These are phyloP conservation scores for Phorcus lineatus DNA, from an alignment of 2,888 invertebrate genomes.

Conservation along the genomic window DNA sequence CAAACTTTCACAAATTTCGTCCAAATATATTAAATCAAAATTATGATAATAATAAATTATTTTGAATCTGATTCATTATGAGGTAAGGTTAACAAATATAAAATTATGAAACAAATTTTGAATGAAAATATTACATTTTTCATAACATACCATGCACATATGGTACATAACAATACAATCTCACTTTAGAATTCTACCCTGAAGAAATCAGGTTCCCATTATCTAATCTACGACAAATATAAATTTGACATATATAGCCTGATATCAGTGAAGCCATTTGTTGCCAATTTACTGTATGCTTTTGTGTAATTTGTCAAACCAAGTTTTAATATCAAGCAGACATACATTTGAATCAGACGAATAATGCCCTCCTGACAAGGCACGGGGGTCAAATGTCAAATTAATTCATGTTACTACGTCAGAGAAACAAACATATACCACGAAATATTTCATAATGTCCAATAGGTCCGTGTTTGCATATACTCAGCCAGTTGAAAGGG, in stretches of 20 bases:
- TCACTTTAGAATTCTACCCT: no score
- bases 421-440: background rate
- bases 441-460: conserved; percentile 8
- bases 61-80: no score
- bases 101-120: no score
- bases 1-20: no score
- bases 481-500: background rate
- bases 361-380: background rate
- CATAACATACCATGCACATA: no score
- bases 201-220: no score
- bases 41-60: no score
- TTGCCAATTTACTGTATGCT: background rate
- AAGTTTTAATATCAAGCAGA: conserved; percentile 10
- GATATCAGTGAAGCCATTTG: background rate
- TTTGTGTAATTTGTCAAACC: background rate
- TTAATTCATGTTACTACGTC: conserved; percentile 9
- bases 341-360: background rate
- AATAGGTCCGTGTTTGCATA: background rate
- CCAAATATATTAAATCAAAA: no score
- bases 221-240: no score
- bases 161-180: no score
- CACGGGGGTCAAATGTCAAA: background rate
- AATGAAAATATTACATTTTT: no score
- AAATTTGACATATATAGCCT: background rate
- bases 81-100: no score